Evolutionary conservation across 2,113 vertebrate species (phyloP), one percentile per base, ranked within the genome.

Genomic region (Synchiropus splendidus): DNA sequence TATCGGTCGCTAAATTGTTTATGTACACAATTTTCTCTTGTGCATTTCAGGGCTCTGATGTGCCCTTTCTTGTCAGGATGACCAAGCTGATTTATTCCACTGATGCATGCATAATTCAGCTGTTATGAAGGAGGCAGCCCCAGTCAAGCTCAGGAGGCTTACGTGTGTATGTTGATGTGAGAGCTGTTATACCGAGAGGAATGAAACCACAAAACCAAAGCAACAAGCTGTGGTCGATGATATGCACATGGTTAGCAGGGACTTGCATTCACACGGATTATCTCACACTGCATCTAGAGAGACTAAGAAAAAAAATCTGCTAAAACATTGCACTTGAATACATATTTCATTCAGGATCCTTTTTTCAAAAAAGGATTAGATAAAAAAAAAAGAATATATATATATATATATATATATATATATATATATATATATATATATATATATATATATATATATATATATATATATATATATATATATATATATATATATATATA

Each of bases 21-120:
- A 27, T 68, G 65, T 65, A 66, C 66, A 70, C 66, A 71, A 67
- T 71, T 70, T 75, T 69, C 21, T 52, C 55, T 51, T 46, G 50
- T 63, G 67, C 63, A 53, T 67, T 79, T 66, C 57, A 63, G 42
- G 56, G 66, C 65, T 49, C 58, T 68, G 61, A 56, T 68, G 68
- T 76, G 77, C 74, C 77, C 74, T 79, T 79, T 70, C 67, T 83
- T 76, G 78, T 82, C 79, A 80, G 56, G 32, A 46, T 80, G 80
- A 80, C 73, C 70, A 51, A 66, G 73, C 65, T 72, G 72, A 83
- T 85, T 83, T 78, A 83, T 78, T 77, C 53, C 67, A 67, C 71
- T 49, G 67, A 74, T 74, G 77, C 74, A 72, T 83, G 74, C 76
- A 83, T 84, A 82, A 83, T 85, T 84, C 75, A 79, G 67, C 48